A percentile compares a stretch with the other conserved stretches of the same genome.
phyloP scores from a whole-genome alignment of 2,113 vertebrate genomes.

The Seriola rivoliana region DNA sequence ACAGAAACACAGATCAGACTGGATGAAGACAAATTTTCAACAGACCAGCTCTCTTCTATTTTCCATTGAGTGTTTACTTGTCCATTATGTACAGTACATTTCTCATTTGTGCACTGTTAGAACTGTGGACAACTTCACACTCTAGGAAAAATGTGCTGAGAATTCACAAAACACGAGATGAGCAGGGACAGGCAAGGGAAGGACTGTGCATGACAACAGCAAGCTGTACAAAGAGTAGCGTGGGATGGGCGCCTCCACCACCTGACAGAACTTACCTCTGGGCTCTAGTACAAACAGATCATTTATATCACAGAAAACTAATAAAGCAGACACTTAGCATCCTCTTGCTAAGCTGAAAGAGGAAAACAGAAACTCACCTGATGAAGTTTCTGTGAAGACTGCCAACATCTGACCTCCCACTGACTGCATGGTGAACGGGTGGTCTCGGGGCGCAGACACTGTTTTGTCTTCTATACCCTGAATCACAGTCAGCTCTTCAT shows the following conservation, averaged over 20 bases:
- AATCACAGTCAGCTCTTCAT: slow-evolving; percentile 94
- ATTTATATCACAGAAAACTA: slow-evolving; percentile 22
- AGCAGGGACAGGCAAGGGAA: slow-evolving; percentile 38
- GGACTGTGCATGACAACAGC: slow-evolving; percentile 21
- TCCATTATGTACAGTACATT: slow-evolving; percentile 20
- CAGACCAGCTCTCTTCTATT: slow-evolving; percentile 14
- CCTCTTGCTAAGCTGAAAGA: background rate
- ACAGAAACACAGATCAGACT: slow-evolving; percentile 39
- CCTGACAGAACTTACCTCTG: slow-evolving; percentile 62
- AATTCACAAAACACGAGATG: slow-evolving; percentile 35
- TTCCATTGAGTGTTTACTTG: slow-evolving; percentile 31
- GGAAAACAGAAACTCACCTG: slow-evolving; percentile 84
- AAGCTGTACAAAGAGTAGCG: slow-evolving; percentile 40
- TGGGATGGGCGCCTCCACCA: slow-evolving; percentile 1
- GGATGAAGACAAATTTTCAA: slow-evolving; percentile 22
- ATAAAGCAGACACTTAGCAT: background rate
- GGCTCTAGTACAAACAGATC: slow-evolving; percentile 18
- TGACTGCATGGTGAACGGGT: slow-evolving; percentile 95
- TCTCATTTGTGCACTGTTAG: background rate
- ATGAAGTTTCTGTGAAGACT: slow-evolving; percentile 94
- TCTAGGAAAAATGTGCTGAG: slow-evolving; percentile 44
- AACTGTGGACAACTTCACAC: slow-evolving; percentile 54
- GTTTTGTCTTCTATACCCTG: slow-evolving; percentile 90
- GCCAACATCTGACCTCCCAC: slow-evolving; percentile 96
- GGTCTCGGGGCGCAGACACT: slow-evolving; percentile 93